These are phyloP conservation scores for Drosophila simulans DNA, from an alignment of 1,140 invertebrate genomes.

Conservation along the genomic window DNA sequence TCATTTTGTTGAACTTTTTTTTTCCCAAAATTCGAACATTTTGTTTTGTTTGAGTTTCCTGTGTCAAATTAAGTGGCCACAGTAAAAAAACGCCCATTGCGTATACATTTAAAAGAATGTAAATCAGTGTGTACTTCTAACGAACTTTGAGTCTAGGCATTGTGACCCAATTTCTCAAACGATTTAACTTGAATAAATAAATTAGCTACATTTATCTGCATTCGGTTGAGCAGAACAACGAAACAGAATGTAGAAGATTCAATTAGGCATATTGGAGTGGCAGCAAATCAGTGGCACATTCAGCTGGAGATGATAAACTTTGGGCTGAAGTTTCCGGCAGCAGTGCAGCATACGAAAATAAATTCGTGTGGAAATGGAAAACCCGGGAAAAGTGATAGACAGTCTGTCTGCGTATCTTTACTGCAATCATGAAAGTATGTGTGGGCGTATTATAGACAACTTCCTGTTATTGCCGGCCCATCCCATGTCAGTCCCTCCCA, in stretches of 20 bases:
- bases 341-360: constrained; percentile 35
- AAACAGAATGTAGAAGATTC: constrained; percentile 46
- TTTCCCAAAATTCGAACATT: constrained; percentile 19
- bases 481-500: constrained; percentile 1
- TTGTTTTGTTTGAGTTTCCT: constrained; percentile 1
- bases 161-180: constrained; percentile 55
- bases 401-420: constrained; percentile 32
- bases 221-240: constrained; percentile 9
- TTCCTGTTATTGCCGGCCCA: constrained; percentile 56
- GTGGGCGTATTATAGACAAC: constrained; percentile 58
- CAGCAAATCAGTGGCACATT: constrained; percentile 58
- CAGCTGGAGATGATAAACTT: constrained; percentile 39
- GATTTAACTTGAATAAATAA: constrained; percentile 62
- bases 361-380: constrained; percentile 21
- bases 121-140: constrained; percentile 27
- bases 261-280: constrained; percentile 54
- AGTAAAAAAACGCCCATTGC: constrained; percentile 1
- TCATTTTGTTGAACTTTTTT: constrained; percentile 16
- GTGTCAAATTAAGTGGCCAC: not conserved
- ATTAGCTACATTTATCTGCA: constrained; percentile 50
- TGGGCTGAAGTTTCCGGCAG: constrained; percentile 37
- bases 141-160: constrained; percentile 11
- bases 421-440: constrained; percentile 36
- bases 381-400: constrained; percentile 30
- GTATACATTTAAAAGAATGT: constrained; percentile 18